phyloP scores from a whole-genome alignment of 1,140 invertebrate species.

The Drosophila athabasca region DNA sequence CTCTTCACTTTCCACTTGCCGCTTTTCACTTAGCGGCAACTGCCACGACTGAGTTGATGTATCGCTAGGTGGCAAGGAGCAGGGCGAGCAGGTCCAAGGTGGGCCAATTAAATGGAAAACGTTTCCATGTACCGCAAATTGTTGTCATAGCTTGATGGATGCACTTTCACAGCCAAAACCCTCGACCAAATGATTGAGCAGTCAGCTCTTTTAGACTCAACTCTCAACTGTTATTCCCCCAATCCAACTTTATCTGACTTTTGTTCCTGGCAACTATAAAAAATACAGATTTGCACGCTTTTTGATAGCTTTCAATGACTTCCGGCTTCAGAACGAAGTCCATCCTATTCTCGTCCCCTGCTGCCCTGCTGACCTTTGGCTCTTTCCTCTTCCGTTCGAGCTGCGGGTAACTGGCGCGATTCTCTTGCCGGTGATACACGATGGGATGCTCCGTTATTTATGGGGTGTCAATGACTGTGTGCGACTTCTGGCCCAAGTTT shows the following conservation, averaged over 20 bases:
- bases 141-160: slow-evolving; percentile 70
- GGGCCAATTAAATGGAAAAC: slow-evolving; percentile 73
- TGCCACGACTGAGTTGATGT: slow-evolving; percentile 38
- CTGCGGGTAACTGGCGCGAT: slow-evolving; percentile 36
- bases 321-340: slow-evolving; percentile 27
- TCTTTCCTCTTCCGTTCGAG: slow-evolving; percentile 7
- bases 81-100: not conserved
- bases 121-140: slow-evolving; percentile 56
- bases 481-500: slow-evolving; percentile 3
- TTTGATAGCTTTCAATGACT: slow-evolving; percentile 48
- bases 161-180: slow-evolving; percentile 52
- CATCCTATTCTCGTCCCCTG: slow-evolving; percentile 1
- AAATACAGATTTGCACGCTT: slow-evolving; percentile 25
- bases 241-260: not conserved
- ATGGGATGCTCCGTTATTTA: slow-evolving; percentile 43
- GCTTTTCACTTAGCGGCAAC: slow-evolving; percentile 29
- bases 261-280: slow-evolving; percentile 10
- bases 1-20: slow-evolving; percentile 24
- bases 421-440: slow-evolving; percentile 3
- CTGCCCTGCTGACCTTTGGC: not conserved
- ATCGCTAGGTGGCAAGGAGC: slow-evolving; percentile 34
- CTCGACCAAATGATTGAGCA: slow-evolving; percentile 43
- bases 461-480: slow-evolving; percentile 32
- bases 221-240: not conserved
- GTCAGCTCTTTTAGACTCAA: slow-evolving; percentile 4